Conservation (phyloP, 2,113 vertebrate species). For the Entomyzon cyanotis region DNA sequence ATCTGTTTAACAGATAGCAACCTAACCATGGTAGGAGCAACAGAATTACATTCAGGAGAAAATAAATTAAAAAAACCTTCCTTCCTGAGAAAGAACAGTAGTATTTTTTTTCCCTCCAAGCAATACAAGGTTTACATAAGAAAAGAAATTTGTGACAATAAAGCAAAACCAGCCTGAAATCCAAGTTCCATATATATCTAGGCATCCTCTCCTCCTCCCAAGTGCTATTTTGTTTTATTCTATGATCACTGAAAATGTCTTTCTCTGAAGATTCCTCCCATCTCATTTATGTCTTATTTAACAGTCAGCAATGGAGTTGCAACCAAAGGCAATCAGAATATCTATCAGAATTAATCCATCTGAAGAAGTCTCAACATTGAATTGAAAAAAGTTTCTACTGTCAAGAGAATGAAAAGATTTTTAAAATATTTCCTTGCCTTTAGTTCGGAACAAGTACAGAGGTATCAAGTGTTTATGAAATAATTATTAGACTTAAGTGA, state of each 20-base stretch:
- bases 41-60: slow-evolving; percentile 18
- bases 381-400: not conserved
- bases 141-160: not conserved
- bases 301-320: not conserved
- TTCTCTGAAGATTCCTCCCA: not conserved
- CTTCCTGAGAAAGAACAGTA: not conserved
- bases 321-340: not conserved
- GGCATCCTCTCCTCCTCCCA: not conserved
- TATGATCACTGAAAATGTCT: not conserved
- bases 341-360: not conserved
- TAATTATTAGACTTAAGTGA: not conserved
- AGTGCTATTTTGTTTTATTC: not conserved
- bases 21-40: slow-evolving; percentile 20
- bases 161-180: not conserved
- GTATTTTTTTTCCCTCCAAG: not conserved
- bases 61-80: slow-evolving; percentile 28
- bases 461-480: not conserved
- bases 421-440: not conserved
- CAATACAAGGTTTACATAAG: not conserved
- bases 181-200: not conserved
- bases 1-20: slow-evolving; percentile 47
- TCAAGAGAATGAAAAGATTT: not conserved
- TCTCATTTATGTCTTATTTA: not conserved
- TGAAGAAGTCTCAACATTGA: not conserved
- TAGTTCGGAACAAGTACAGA: not conserved